A percentile compares a stretch with the other conserved stretches of the same genome.
phyloP scores from a whole-genome alignment of 1,140 invertebrate genomes.

The Drosophila malerkotliana region DNA sequence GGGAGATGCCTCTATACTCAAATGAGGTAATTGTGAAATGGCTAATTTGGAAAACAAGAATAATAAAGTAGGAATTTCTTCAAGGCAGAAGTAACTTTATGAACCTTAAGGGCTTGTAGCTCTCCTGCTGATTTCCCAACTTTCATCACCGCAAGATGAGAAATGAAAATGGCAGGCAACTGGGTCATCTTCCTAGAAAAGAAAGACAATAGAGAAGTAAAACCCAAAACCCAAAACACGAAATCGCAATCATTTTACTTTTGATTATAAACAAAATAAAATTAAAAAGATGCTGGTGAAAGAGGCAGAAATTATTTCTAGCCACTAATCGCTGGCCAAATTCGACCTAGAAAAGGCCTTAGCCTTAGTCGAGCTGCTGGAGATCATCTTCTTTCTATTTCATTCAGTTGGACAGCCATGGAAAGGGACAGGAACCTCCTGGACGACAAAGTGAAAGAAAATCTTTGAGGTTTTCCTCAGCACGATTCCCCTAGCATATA shows the following conservation, averaged over 20 bases:
- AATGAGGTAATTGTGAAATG: conserved; percentile 47
- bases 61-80: neutral
- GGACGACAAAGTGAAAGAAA: conserved; percentile 53
- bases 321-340: conserved; percentile 44
- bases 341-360: conserved; percentile 50
- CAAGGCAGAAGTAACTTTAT: neutral
- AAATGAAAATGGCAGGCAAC: conserved; percentile 55
- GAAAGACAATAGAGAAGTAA: conserved; percentile 31
- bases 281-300: conserved; percentile 33
- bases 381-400: conserved; percentile 63
- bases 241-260: conserved; percentile 79
- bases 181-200: conserved; percentile 64
- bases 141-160: conserved; percentile 63
- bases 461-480: conserved; percentile 31
- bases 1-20: neutral
- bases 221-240: conserved; percentile 67
- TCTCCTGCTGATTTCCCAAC: conserved; percentile 33
- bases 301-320: conserved; percentile 47
- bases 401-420: conserved; percentile 46
- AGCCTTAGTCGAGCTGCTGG: conserved; percentile 26
- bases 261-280: conserved; percentile 75
- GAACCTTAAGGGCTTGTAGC: neutral
- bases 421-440: conserved; percentile 45
- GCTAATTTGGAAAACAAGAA: neutral
- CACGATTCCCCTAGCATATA: conserved; percentile 68